phyloP scores from a whole-genome alignment of 2,888 invertebrate genomes.

The Uloborus plumipes region DNA sequence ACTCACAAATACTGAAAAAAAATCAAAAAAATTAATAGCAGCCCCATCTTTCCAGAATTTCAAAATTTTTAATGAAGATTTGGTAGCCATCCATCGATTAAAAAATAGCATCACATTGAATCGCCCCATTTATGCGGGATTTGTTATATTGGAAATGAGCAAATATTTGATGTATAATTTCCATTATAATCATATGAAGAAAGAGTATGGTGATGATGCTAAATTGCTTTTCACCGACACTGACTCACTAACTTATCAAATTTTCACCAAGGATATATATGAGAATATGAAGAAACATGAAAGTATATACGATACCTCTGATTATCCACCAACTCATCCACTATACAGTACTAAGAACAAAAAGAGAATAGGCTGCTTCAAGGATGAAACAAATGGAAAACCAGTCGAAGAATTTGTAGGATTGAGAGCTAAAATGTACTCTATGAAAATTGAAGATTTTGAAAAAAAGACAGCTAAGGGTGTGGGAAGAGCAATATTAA shows the following conservation, averaged over 20 bases:
- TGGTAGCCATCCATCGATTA: neutral
- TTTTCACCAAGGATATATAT: conserved; percentile 1
- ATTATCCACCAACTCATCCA: neutral
- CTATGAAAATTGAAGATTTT: neutral
- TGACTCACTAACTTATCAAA: conserved; percentile 57
- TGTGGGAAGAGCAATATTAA: neutral
- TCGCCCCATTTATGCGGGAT: conserved; percentile 67
- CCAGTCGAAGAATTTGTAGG: conserved; percentile 7
- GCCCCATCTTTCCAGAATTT: conserved; percentile 52
- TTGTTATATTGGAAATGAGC: conserved; percentile 67
- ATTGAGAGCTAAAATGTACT: conserved; percentile 13
- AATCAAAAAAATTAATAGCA: conserved; percentile 23
- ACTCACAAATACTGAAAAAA: conserved; percentile 57
- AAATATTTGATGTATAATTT: conserved; percentile 67
- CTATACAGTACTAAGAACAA: neutral
- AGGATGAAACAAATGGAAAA: conserved; percentile 1
- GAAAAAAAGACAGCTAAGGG: conserved; percentile 25
- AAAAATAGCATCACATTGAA: conserved; percentile 42
- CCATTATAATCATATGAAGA: conserved; percentile 64
- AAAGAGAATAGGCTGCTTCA: conserved; percentile 5
- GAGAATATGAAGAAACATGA: neutral
- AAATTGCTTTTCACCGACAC: conserved; percentile 68
- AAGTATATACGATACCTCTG: neutral
- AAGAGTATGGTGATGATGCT: conserved; percentile 64
- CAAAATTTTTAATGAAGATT: conserved; percentile 67